Evolutionary conservation across 1,140 invertebrate species (phyloP), one percentile per base, ranked within the genome.

Genomic region (Steinernema feltiae): DNA sequence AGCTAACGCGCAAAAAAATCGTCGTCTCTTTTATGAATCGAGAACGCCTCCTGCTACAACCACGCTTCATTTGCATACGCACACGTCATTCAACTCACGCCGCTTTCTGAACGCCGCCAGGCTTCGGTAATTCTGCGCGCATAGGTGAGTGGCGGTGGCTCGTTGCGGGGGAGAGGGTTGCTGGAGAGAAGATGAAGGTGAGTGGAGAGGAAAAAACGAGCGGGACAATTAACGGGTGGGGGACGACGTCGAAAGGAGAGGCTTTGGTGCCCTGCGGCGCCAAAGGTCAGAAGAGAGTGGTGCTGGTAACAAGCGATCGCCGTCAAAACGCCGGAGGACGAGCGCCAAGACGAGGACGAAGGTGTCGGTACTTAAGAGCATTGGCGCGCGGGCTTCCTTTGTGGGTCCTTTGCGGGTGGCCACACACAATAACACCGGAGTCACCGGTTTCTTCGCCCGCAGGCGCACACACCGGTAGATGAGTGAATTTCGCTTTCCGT

Each of bases 341-440:
- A 63, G 15, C 15, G 53, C 7, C 53, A 27, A 3, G 53, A 15
- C 53, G 53, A 63, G 53, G 53, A 41, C 53, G 53, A 63, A 63
- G 53, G 24, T 63, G 12, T 3, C 53, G 53, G 53, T 63, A 63
- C 53, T 63, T 63, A 63, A 63, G 53, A 63, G 3, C n/a, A n/a
- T n/a, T 3, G 53, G 35, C 35, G 35, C 53, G 53, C 53, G 53
- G 53, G 53, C 53, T 63, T 63, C 53, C 53, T 63, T 63, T 63
- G 53, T 63, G 53, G 53, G 53, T 63, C 53, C 53, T 7, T 63
- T 12, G 53, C 53, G 53, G 53, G 53, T 63, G 53, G 53, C 53
- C 53, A 63, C 7, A 63, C 53, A 63, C 53, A 63, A n/a, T n/a
- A n/a, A n/a, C n/a, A n/a, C n/a, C n/a, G n/a, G n/a, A n/a, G n/a